Conservation (phyloP, 2,113 vertebrate species). For the Sebastes fasciatus region DNA sequence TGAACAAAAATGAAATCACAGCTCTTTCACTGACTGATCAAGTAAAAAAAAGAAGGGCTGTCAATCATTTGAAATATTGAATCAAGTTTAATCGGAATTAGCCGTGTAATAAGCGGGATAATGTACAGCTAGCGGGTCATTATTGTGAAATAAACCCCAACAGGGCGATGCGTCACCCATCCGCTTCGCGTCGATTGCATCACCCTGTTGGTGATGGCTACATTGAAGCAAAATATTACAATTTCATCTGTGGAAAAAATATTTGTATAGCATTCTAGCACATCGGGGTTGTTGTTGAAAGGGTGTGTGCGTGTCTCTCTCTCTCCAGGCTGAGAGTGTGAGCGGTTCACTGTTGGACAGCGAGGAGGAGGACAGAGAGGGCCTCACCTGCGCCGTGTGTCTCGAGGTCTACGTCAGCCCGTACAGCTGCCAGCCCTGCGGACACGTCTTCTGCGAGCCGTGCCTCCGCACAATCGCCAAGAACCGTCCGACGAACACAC, state of each 20-base stretch:
- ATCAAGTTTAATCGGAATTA: too few relatives aligned
- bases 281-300: too few relatives aligned
- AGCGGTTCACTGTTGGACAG: slow-evolving; percentile 29
- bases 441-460: slow-evolving; percentile 95
- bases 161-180: too few relatives aligned
- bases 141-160: too few relatives aligned
- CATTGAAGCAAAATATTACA: too few relatives aligned
- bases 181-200: too few relatives aligned
- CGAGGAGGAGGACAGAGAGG: slow-evolving; percentile 81
- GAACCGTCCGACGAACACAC: slow-evolving; percentile 88
- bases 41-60: neutral
- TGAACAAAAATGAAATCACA: neutral
- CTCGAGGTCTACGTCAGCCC: slow-evolving; percentile 95
- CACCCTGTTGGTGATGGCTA: too few relatives aligned
- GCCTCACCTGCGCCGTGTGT: slow-evolving; percentile 92
- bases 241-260: neutral
- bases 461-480: slow-evolving; percentile 92
- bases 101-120: too few relatives aligned
- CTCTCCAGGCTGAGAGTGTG: slow-evolving; percentile 36
- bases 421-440: slow-evolving; percentile 92
- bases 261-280: neutral
- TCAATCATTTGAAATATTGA: too few relatives aligned
- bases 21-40: neutral
- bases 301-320: neutral
- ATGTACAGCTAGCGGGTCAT: too few relatives aligned